Base-by-base conservation (phyloP, 2,113 vertebrate species). In the Aegotheles bennettii region DNA sequence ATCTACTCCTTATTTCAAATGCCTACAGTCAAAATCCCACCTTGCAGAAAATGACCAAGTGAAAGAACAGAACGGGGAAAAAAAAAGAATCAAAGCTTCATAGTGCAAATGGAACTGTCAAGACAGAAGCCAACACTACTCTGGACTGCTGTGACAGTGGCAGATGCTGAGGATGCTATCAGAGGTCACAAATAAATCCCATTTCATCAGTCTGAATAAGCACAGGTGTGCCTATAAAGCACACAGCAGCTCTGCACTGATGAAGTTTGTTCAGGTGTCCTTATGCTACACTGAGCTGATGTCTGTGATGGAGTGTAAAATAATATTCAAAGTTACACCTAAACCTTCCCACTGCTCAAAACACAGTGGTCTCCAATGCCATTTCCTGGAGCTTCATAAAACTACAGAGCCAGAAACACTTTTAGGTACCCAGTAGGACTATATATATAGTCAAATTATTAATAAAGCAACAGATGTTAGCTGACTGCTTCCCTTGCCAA, bases 271-370 rank as follows among this genome's bases (percentile, higher is more conserved):
- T 25, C 65, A 64, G n/a, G 10, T n/a, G 42, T 26, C 29, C 47
- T 40, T 9, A 60, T 10, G 13, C 11, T 25, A 45, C 35, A 4
- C 6, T 25, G 40, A 42, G 7, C 10, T 15, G 11, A 9, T 5
- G 28, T 3, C 40, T 61, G 6, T 0, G 0, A 33, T 1, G 10
- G 24, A 47, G 11, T 9, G 25, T 40, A 83, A 76, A 63, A 51
- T 17, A n/a, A n/a, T 29, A 48, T 7, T 15, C 3, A 9, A 63
- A 26, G 9, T 54, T 42, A 38, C 42, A 74, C 9, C 20, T 18
- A 14, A 40, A 35, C 17, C 5, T 9, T 35, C n/a, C 16, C 10
- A 11, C 48, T 84, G 48, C 23, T 59, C 23, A 45, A 38, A 80
- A 69, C 28, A 60, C 23, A 84, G 38, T 23, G 16, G 18, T n/a